phyloP scores from a whole-genome alignment of 2,113 vertebrate genomes.

The Pholis gunnellus region DNA sequence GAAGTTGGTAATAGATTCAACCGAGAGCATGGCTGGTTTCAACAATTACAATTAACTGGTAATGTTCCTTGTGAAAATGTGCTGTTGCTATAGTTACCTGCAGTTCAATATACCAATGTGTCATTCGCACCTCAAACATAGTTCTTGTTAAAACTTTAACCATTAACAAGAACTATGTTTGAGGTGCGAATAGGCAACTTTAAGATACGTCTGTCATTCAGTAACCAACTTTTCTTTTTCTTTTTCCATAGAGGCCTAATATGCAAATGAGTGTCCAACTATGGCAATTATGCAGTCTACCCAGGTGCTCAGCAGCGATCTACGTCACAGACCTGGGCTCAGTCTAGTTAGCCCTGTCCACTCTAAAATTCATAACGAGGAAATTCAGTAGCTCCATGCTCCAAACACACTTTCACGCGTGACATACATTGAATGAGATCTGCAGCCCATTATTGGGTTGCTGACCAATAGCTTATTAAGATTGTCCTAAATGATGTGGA shows the following conservation, averaged over 20 bases:
- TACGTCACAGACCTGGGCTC: constrained; percentile 14
- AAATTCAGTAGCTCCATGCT: constrained; percentile 21
- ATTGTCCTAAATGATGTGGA: constrained; percentile 36
- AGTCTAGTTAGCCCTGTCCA: constrained; percentile 16
- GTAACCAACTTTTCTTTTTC: not conserved
- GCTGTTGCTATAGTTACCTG: not conserved
- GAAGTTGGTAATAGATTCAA: not conserved
- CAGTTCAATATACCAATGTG: not conserved
- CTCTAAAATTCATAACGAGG: constrained; percentile 12
- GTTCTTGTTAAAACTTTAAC: too few relatives aligned
- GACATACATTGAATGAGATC: constrained; percentile 7
- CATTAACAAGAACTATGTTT: not conserved
- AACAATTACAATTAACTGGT: not conserved
- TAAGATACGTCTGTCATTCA: not conserved
- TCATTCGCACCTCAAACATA: too few relatives aligned
- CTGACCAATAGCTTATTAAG: constrained; percentile 46
- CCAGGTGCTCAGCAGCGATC: constrained; percentile 7
- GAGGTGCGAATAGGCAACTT: not conserved
- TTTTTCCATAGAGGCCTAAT: not conserved
- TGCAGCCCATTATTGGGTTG: constrained; percentile 16
- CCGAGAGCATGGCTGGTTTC: not conserved
- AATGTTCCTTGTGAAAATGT: not conserved
- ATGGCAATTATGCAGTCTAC: constrained; percentile 1
- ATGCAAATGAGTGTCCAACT: constrained; percentile 19
- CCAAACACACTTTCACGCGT: constrained; percentile 26